A percentile compares a stretch with the other conserved stretches of the same genome.
These are phyloP conservation scores for Drymodes brunneopygia DNA, from an alignment of 2,113 vertebrate genomes.

Conservation along the genomic window DNA sequence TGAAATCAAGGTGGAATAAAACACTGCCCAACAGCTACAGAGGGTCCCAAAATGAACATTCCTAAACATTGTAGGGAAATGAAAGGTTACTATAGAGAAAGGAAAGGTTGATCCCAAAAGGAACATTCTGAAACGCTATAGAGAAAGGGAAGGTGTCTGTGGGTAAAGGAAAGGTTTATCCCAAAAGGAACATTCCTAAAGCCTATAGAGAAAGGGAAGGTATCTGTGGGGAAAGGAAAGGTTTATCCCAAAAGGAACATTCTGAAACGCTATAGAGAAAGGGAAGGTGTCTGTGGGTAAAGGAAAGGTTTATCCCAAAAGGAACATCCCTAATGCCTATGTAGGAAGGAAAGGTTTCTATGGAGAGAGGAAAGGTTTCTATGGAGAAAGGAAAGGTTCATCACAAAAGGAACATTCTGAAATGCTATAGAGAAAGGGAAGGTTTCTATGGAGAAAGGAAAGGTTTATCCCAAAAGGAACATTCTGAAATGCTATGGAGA, in stretches of 20 bases:
- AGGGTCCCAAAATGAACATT: background rate
- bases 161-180: background rate
- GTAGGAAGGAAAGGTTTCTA: too few relatives aligned
- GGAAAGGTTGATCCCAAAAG: background rate
- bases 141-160: background rate
- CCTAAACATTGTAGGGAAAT: background rate
- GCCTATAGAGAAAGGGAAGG: too few relatives aligned
- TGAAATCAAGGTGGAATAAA: background rate
- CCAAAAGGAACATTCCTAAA: too few relatives aligned
- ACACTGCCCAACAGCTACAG: background rate
- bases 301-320: background rate
- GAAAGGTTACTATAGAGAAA: background rate
- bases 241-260: background rate
- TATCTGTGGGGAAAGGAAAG: background rate
- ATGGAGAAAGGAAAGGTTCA: background rate
- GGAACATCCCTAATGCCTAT: too few relatives aligned
- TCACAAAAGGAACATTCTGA: too few relatives aligned
- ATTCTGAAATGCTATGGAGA: rapidly evolving
- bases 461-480: background rate
- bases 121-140: background rate
- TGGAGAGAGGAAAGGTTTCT: background rate
- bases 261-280: background rate
- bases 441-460: background rate
- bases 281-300: background rate
- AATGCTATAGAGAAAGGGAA: background rate